Conservation (phyloP, 2,113 vertebrate genomes). For the Acanthisitta chloris region DNA sequence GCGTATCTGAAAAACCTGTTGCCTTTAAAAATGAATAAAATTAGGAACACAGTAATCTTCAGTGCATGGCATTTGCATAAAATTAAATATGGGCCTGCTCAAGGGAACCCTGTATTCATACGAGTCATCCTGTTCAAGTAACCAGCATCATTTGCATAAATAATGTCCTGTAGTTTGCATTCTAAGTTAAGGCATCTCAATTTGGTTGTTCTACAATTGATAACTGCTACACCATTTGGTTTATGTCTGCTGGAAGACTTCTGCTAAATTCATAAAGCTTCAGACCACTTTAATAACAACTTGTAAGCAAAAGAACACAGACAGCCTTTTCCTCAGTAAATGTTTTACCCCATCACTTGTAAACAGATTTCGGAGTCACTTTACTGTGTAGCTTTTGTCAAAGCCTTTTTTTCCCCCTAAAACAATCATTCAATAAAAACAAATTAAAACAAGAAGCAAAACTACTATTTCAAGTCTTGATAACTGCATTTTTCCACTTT, state of each 20-base stretch:
- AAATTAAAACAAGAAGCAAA: slow-evolving; percentile 13
- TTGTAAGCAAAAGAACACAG: slow-evolving; percentile 9
- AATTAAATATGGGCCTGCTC: background rate
- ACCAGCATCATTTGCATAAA: background rate
- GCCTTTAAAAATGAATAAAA: background rate
- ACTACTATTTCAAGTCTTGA: slow-evolving; percentile 34
- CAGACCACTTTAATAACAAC: background rate
- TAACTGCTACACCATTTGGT: background rate
- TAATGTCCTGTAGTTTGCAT: background rate
- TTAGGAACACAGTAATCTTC: background rate
- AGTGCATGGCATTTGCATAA: background rate
- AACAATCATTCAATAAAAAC: slow-evolving; percentile 60
- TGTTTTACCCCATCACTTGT: background rate
- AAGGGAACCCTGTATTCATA: background rate
- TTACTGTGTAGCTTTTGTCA: slow-evolving; percentile 84
- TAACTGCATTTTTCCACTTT: slow-evolving; percentile 54
- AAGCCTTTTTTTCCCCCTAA: slow-evolving; percentile 79
- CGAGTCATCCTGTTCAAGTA: background rate
- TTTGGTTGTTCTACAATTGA: background rate
- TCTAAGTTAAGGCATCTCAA: background rate
- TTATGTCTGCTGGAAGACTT: background rate
- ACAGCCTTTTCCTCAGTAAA: background rate
- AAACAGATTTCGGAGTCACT: background rate
- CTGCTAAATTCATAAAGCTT: background rate
- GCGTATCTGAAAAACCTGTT: background rate